phyloP scores from a whole-genome alignment of 2,797 vertebrate species.

The Anableps anableps region DNA sequence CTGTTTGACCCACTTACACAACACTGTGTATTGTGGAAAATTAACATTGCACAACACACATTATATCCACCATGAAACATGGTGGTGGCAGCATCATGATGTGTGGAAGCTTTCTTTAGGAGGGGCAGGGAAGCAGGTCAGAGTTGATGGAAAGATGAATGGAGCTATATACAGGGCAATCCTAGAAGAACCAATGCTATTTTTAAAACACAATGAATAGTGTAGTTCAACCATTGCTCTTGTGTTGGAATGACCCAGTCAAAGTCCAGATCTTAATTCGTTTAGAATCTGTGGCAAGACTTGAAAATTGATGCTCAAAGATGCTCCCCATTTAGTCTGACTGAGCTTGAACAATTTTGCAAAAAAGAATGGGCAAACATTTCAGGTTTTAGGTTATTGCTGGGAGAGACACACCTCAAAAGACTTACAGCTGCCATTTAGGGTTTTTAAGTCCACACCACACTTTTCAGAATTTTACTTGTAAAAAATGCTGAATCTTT shows the following conservation, averaged over 20 bases:
- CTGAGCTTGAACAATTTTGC: not conserved
- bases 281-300: not conserved
- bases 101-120: not conserved
- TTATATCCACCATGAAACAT: not conserved
- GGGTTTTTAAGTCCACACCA: not conserved
- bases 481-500: not conserved
- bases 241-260: not conserved
- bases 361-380: not conserved
- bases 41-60: not conserved
- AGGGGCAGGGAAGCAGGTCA: not conserved
- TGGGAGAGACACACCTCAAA: not conserved
- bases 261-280: not conserved
- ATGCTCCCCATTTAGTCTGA: not conserved
- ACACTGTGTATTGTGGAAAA: not conserved
- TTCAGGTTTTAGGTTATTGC: not conserved
- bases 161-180: not conserved
- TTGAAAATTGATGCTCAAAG: not conserved
- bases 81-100: not conserved
- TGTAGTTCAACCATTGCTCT: not conserved
- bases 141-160: not conserved
- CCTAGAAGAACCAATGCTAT: not conserved
- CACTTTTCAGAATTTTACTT: not conserved
- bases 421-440: not conserved
- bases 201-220: not conserved
- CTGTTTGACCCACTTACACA: too few species aligned